Conservation (phyloP, 2,888 invertebrate genomes). For the Cheilosia urbana region DNA sequence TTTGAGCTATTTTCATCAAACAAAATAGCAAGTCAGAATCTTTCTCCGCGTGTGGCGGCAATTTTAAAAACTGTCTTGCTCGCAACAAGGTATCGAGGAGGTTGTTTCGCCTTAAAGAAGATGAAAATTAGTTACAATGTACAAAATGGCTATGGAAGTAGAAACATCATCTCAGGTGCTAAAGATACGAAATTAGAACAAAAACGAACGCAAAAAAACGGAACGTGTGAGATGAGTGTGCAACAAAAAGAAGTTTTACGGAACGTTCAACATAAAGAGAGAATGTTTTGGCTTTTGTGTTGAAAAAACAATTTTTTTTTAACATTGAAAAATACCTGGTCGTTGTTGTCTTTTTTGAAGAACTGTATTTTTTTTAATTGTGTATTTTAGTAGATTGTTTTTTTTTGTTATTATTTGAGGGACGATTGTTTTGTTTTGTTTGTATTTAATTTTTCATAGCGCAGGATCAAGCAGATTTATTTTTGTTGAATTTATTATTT, state of each 20-base stretch:
- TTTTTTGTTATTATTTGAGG: slow-evolving; percentile 34
- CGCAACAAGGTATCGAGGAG: background rate
- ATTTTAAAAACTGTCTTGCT: slow-evolving; percentile 8
- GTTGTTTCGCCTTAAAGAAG: slow-evolving; percentile 3
- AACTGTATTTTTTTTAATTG: slow-evolving; percentile 77
- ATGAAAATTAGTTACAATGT: slow-evolving; percentile 62
- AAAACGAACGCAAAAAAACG: slow-evolving; percentile 20
- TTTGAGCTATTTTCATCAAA: slow-evolving; percentile 59
- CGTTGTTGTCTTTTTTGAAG: slow-evolving; percentile 84
- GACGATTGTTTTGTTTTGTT: slow-evolving; percentile 30
- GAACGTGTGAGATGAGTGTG: slow-evolving; percentile 50
- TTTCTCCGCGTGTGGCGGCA: slow-evolving; percentile 37
- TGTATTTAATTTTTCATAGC: slow-evolving; percentile 42
- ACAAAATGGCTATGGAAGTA: slow-evolving; percentile 41
- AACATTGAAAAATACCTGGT: slow-evolving; percentile 80
- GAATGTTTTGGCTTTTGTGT: slow-evolving; percentile 27
- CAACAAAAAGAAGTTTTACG: slow-evolving; percentile 35
- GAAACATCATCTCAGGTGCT: slow-evolving; percentile 40
- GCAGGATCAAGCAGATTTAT: slow-evolving; percentile 58
- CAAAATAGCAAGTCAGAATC: slow-evolving; percentile 2
- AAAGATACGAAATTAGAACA: slow-evolving; percentile 50
- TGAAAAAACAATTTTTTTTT: slow-evolving; percentile 20
- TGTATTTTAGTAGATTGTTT: slow-evolving; percentile 29
- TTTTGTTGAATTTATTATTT: slow-evolving; percentile 49
- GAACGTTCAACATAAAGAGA: slow-evolving; percentile 41